phyloP scores from a whole-genome alignment of 2,888 invertebrate species.

The Brachycybe producta region DNA sequence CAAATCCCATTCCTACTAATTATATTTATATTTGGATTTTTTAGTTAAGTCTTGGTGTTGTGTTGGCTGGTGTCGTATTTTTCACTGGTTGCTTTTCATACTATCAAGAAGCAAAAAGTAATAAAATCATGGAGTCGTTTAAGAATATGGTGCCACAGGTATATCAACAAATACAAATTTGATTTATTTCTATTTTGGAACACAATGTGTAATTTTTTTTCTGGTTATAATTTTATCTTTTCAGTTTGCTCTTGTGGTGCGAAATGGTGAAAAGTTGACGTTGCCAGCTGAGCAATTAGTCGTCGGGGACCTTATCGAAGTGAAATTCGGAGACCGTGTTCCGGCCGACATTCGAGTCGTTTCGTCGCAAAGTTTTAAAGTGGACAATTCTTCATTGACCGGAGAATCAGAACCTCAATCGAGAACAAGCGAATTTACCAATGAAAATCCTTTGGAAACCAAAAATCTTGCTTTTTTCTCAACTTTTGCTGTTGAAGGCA shows the following conservation, averaged over 20 bases:
- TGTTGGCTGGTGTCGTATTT: conserved; percentile 41
- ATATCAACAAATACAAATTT: conserved; percentile 9
- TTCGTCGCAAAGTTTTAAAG: conserved; percentile 28
- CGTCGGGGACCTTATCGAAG: conserved; percentile 29
- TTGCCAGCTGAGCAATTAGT: conserved; percentile 29
- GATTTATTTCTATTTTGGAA: not conserved
- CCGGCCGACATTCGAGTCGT: conserved; percentile 31
- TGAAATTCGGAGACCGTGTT: conserved; percentile 25
- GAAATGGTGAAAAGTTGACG: conserved; percentile 77
- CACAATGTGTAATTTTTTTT: not conserved
- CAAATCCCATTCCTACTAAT: no score
- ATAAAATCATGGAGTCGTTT: conserved; percentile 44
- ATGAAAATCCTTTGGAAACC: conserved; percentile 28
- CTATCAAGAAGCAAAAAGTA: conserved; percentile 44
- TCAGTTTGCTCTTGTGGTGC: conserved; percentile 42
- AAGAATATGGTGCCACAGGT: conserved; percentile 43
- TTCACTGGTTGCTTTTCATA: conserved; percentile 44
- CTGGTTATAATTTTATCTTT: conserved; percentile 5
- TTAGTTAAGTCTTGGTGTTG: conserved; percentile 41
- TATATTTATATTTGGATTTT: no score
- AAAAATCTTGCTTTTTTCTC: conserved; percentile 27
- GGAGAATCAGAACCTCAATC: conserved; percentile 54
- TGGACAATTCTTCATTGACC: conserved; percentile 34
- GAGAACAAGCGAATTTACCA: conserved; percentile 30
- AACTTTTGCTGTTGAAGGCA: conserved; percentile 26